Evolutionary conservation across 1,140 invertebrate genomes (phyloP), one percentile per base, ranked within the genome.

Genomic region (Papilio machaon): DNA sequence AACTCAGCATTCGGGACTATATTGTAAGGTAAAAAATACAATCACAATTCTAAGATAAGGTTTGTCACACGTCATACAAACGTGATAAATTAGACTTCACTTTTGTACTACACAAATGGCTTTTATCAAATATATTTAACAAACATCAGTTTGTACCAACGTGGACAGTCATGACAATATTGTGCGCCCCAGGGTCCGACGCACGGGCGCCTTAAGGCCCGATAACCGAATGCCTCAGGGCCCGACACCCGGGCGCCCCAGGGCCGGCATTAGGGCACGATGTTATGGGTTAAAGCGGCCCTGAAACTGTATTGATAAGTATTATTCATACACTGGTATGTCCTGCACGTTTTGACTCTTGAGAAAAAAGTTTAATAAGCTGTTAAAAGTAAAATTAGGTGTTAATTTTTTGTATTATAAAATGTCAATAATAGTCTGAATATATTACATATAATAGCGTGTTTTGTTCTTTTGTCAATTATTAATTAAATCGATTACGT

Each of bases 401-500:
- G 30, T 11, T 30, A 35, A 67, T 67, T 35, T 67, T 2, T 67
- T 67, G 13, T 67, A 54, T 67, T 30, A 35, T 67, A 23, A 64
- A 30, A 67, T 9, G 60, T 30, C 58, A 67, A 10, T 67, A 67
- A 67, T 67, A 10, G 64, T 11, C 11, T 30, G 30, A 2, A n/a
- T 15, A 30, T 6, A 35, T 19, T 3, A 23, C 8, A n/a, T 17
- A n/a, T 60, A 11, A 11, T n/a, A 11, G 30, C 30, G 11, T 35
- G n/a, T 15, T 5, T 67, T 35, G 64, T 67, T 30, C 35, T 67
- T 30, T 67, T 67, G 64, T 11, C 64, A 67, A 67, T 67, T 35
- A 67, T 60, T 64, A 64, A 23, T 67, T 35, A 35, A 67, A 67
- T 67, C 64, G 1, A 30, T 67, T 30, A 30, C 64, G 64, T 67